A percentile compares a stretch with the other conserved stretches of the same genome.
These are phyloP conservation scores for Epirrhoe tristata DNA, from an alignment of 2,888 invertebrate genomes.

Conservation along the genomic window DNA sequence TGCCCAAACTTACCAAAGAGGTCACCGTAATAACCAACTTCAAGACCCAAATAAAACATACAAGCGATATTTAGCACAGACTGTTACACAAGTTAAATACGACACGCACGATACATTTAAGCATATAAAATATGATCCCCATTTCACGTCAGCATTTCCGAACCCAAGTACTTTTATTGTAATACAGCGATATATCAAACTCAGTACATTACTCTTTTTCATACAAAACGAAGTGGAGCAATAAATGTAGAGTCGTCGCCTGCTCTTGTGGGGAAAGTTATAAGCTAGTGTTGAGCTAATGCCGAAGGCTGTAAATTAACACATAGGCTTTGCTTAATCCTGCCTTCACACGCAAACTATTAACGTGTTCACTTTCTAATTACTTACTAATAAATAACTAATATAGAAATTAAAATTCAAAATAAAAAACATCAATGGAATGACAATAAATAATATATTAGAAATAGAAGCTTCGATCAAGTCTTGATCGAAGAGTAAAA, in stretches of 20 bases:
- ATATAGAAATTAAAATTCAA: too few relatives aligned
- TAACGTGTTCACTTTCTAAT: slow-evolving; percentile 4
- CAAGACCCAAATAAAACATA: background rate
- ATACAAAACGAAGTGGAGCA: slow-evolving; percentile 26
- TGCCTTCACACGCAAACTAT: background rate
- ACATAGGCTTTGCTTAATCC: background rate
- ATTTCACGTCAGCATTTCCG: slow-evolving; percentile 24
- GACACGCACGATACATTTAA: slow-evolving; percentile 6
- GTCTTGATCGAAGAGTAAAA: too few relatives aligned
- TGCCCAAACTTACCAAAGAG: background rate
- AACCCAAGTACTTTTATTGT: slow-evolving; percentile 29
- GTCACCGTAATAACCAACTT: background rate
- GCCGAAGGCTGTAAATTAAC: too few relatives aligned
- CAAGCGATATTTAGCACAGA: background rate
- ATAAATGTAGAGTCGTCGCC: slow-evolving; percentile 33
- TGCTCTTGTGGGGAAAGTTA: slow-evolving; percentile 4
- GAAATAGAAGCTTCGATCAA: too few relatives aligned
- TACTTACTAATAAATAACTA: background rate
- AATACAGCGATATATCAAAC: slow-evolving; percentile 33
- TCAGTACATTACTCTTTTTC: slow-evolving; percentile 29
- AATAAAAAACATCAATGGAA: background rate
- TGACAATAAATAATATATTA: background rate
- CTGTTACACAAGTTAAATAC: slow-evolving; percentile 12
- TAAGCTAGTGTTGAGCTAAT: background rate
- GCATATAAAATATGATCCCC: slow-evolving; percentile 17